Base-by-base conservation (phyloP, 2,797 vertebrate genomes). In the Rhabdophis nuchalis region DNA sequence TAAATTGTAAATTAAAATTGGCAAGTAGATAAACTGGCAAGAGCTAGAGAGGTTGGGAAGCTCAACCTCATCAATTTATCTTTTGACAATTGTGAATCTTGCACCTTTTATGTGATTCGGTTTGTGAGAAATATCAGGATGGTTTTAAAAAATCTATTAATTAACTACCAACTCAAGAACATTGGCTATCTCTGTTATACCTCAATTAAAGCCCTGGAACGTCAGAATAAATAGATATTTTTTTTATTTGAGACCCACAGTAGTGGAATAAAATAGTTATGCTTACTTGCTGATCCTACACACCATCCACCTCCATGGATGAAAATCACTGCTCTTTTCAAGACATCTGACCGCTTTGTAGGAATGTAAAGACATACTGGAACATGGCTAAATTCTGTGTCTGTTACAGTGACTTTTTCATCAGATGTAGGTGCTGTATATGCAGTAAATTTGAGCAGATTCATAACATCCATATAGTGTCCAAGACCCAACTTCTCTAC, bases 231-330 rank as follows among this genome's bases (percentile, higher is more conserved):
- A 8, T 5, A 0, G 0, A 0, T 85, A 8, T 4, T 4, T 7
- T 18, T 13, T 9, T 52, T 61, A 0, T 0, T 0, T 1, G 0
- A 53, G 56, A 41, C 0, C 1, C 4, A 1, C 0, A 3, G 52
- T 18, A 4, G 10, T 0, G 0, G 1, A 0, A 27, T 58, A 20
- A 68, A 82, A 50, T 86, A 25, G 53, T 36, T 32, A 23, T 89
- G 98, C 98, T 98, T 96, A 99, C 99, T 95, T 92, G 97, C 94
- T 4, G 98, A 98, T 54, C 98, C 98, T 5, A 98, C 1, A 93
- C 98, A 98, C 98, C 98, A 99, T 0, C 98, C 99, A 87, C 99
- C 99, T 0, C 99, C 99, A 0, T 99, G 99, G 91, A 99, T 96
- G 93, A 95, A 99, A 92, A 99, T 94, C 64, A 99, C 25, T 0